Conservation (phyloP, 2,113 vertebrate species). For the Sarotherodon lohbergeri region DNA sequence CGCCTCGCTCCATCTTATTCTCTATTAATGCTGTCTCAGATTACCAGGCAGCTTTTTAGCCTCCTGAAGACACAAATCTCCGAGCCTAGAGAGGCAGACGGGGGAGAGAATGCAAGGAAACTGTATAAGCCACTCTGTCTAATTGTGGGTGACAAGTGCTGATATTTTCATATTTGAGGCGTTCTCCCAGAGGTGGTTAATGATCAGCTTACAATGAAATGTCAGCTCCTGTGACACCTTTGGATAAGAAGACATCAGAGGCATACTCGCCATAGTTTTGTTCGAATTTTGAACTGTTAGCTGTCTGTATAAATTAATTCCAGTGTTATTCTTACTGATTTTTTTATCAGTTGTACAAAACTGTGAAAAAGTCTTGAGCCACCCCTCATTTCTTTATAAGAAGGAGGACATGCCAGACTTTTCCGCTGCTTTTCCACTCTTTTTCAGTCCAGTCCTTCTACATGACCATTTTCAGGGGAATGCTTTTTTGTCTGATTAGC, state of each 20-base stretch:
- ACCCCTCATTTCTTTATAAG: not conserved
- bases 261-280: not conserved
- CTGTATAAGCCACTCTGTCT: conserved; percentile 3
- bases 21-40: conserved; percentile 58
- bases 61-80: conserved; percentile 17
- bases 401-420: not conserved
- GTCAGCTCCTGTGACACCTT: not conserved
- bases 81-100: not conserved
- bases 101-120: conserved; percentile 10
- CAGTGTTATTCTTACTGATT: not conserved
- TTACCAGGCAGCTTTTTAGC: conserved; percentile 46
- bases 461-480: not conserved
- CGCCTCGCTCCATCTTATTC: conserved; percentile 47
- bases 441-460: not conserved
- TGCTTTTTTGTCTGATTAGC: not conserved
- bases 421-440: not conserved
- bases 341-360: not conserved
- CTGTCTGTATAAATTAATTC: not conserved
- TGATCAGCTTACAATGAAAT: conserved; percentile 19
- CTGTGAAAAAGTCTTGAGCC: not conserved
- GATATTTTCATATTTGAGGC: conserved; percentile 22
- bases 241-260: not conserved
- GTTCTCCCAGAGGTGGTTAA: conserved; percentile 19
- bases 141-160: conserved; percentile 34
- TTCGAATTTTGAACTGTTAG: not conserved